Evolutionary conservation across 2,888 invertebrate species (phyloP).

Genomic region (Cephus spinipes): DNA sequence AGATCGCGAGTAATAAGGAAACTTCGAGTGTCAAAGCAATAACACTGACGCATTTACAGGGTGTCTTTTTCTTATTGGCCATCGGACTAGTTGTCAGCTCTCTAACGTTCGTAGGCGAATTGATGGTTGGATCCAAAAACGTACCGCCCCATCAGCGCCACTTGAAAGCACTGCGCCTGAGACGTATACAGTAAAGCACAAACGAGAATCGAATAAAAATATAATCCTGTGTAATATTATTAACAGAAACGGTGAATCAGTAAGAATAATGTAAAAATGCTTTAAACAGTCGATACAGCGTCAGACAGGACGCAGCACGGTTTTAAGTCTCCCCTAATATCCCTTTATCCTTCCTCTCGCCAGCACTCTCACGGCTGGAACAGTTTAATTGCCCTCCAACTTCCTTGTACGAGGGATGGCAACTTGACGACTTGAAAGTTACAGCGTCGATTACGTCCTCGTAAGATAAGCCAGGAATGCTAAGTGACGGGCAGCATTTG

Average conservation of each 20-base stretch:
- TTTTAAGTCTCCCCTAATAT: slow-evolving; percentile 23
- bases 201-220: not conserved
- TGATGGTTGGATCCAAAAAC: not conserved
- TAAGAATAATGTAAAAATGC: not conserved
- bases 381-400: slow-evolving; percentile 25
- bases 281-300: not conserved
- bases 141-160: not conserved
- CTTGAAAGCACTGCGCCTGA: not conserved
- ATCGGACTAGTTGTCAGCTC: not conserved
- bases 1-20: not conserved
- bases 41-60: not conserved
- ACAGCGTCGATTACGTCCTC: slow-evolving; percentile 26
- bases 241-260: not conserved
- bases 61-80: not conserved
- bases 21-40: not conserved
- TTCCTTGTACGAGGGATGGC: slow-evolving; percentile 5
- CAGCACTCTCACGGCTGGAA: slow-evolving; percentile 4
- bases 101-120: not conserved
- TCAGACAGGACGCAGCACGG: not conserved
- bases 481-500: not conserved
- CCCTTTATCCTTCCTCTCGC: not conserved
- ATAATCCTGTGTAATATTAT: not conserved
- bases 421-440: slow-evolving; percentile 29
- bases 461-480: slow-evolving; percentile 17
- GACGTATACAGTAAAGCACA: not conserved